phyloP scores from a whole-genome alignment of 2,797 vertebrate species.

The Garrulus glandarius region DNA sequence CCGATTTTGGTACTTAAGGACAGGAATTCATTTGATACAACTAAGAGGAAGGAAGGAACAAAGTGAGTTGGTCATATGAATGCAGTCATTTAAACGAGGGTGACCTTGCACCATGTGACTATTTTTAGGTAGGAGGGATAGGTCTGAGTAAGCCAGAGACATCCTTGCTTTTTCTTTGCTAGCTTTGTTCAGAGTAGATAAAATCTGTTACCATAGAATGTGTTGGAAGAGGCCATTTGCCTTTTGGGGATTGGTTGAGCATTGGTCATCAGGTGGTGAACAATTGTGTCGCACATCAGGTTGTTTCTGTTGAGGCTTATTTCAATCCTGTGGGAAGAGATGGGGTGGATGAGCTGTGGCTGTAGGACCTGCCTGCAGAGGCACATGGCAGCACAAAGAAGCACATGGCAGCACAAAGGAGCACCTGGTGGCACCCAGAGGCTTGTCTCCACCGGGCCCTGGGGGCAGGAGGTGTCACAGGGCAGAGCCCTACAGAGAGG shows the following conservation, averaged over 20 bases:
- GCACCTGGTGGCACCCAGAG: too few species aligned
- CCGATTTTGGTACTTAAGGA: neutral
- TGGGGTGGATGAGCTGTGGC: too few species aligned
- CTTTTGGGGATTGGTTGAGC: neutral
- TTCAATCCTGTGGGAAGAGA: neutral
- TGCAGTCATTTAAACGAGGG: neutral
- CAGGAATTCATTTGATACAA: neutral
- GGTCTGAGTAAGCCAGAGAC: neutral
- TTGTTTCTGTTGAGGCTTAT: neutral
- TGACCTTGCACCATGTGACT: neutral
- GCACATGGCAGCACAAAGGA: too few species aligned
- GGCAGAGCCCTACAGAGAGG: too few species aligned
- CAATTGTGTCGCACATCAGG: neutral
- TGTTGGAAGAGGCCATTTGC: neutral
- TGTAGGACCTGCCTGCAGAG: too few species aligned
- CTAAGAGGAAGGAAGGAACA: neutral
- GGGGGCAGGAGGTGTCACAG: too few species aligned
- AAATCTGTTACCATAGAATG: neutral
- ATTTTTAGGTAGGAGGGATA: neutral
- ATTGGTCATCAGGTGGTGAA: neutral
- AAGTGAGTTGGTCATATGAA: neutral
- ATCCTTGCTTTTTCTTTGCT: neutral
- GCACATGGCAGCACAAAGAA: too few species aligned
- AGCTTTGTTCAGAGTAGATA: neutral
- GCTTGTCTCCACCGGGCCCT: too few species aligned